Conservation (phyloP, 2,113 vertebrate species). For the Siphamia tubifer region DNA sequence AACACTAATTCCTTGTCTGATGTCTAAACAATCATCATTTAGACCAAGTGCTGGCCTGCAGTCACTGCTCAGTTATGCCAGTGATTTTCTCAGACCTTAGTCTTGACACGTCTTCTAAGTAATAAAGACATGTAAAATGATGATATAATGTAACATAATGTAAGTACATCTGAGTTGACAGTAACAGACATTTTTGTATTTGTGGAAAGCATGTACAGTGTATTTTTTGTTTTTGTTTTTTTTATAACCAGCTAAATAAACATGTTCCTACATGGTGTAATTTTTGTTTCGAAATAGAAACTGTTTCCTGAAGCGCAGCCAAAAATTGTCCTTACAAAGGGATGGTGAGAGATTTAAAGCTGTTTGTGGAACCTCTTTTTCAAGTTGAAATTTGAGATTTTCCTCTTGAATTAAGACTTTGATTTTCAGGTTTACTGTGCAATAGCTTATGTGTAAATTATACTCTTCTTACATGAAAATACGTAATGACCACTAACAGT, state of each 20-base stretch:
- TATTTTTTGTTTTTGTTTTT: no score
- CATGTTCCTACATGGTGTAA: conserved; percentile 1
- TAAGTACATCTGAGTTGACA: conserved; percentile 6
- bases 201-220: background rate
- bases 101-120: conserved; percentile 6
- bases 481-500: no score
- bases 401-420: conserved; percentile 3
- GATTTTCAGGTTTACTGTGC: background rate
- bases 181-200: background rate
- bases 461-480: background rate
- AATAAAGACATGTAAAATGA: background rate
- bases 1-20: conserved; percentile 15
- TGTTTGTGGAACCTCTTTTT: no score
- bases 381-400: no score
- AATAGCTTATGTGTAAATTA: background rate
- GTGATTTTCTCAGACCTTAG: background rate
- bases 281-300: conserved; percentile 13
- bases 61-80: background rate
- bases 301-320: background rate
- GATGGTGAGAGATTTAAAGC: conserved; percentile 9
- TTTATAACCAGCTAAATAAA: conserved; percentile 5
- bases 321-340: background rate
- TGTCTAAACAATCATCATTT: conserved; percentile 36
- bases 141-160: background rate
- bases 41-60: background rate